Evolutionary conservation across 2,888 invertebrate species (phyloP).

Genomic region (Agrilus cyanescens): DNA sequence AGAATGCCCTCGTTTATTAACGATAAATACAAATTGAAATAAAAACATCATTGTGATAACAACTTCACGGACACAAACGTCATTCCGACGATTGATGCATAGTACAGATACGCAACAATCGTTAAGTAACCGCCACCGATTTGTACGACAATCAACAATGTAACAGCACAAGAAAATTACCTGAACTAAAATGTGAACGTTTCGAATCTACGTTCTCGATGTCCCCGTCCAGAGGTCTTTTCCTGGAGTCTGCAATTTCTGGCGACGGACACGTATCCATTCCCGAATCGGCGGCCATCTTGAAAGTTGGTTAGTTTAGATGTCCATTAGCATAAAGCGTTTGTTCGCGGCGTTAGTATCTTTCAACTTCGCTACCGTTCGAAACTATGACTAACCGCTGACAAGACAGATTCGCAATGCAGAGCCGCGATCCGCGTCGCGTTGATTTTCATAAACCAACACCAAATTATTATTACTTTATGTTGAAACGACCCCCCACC

Average conservation of each 20-base stretch:
- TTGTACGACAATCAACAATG: too few relatives aligned
- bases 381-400: conserved; percentile 5
- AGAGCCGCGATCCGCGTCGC: too few relatives aligned
- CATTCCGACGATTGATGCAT: too few relatives aligned
- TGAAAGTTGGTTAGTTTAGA: conserved; percentile 29
- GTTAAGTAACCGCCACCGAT: too few relatives aligned
- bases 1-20: too few relatives aligned
- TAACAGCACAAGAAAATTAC: conserved; percentile 38
- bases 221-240: conserved; percentile 78
- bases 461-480: too few relatives aligned
- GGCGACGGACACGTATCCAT: conserved; percentile 91
- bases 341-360: conserved; percentile 6
- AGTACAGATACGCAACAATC: too few relatives aligned
- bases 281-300: conserved; percentile 87
- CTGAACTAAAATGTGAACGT: conserved; percentile 83
- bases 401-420: conserved; percentile 10
- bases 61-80: too few relatives aligned
- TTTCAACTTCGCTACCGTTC: neutral
- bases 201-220: conserved; percentile 80
- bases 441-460: too few relatives aligned
- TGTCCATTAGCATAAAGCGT: conserved; percentile 21
- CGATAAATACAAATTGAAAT: too few relatives aligned
- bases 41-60: too few relatives aligned
- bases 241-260: conserved; percentile 82
- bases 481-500: neutral